These are phyloP conservation scores for Sapayoa aenigma DNA, from an alignment of 2,113 vertebrate genomes.

Conservation along the genomic window DNA sequence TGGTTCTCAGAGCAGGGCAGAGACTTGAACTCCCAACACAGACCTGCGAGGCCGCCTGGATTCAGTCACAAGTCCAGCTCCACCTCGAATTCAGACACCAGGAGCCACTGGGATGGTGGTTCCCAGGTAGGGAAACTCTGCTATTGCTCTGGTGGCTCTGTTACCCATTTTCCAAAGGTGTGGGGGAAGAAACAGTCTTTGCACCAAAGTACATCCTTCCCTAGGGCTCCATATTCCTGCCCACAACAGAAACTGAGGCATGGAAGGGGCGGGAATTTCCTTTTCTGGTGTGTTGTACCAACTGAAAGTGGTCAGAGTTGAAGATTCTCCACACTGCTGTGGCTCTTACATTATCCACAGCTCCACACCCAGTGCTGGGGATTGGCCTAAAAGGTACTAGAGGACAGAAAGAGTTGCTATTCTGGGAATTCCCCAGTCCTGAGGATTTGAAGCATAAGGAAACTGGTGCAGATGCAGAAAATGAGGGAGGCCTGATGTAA, in stretches of 20 bases:
- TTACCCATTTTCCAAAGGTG: not conserved
- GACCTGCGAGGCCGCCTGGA: not conserved
- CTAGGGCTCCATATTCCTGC: not conserved
- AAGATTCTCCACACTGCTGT: not conserved
- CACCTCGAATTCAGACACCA: not conserved
- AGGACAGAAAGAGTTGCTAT: not conserved
- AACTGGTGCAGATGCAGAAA: not conserved
- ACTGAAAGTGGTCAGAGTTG: rapidly evolving
- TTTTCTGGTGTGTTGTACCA: not conserved
- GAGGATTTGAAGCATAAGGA: not conserved
- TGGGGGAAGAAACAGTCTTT: not conserved
- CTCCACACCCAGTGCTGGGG: not conserved
- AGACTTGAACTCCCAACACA: not conserved
- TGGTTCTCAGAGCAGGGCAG: not conserved
- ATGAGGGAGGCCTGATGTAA: not conserved
- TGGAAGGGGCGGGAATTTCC: not conserved
- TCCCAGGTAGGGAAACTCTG: not conserved
- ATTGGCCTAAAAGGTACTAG: not conserved
- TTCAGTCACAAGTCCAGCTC: not conserved
- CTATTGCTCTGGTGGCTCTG: not conserved
- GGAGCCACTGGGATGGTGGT: too few relatives aligned
- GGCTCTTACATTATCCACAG: not conserved
- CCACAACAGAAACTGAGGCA: not conserved
- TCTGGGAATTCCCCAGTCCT: not conserved
- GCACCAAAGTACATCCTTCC: rapidly evolving